Percentiles rank a stretch among this genome's conserved stretches.
Evolutionary conservation across 1,140 invertebrate species (phyloP).

Genomic region (Ips typographus): DNA sequence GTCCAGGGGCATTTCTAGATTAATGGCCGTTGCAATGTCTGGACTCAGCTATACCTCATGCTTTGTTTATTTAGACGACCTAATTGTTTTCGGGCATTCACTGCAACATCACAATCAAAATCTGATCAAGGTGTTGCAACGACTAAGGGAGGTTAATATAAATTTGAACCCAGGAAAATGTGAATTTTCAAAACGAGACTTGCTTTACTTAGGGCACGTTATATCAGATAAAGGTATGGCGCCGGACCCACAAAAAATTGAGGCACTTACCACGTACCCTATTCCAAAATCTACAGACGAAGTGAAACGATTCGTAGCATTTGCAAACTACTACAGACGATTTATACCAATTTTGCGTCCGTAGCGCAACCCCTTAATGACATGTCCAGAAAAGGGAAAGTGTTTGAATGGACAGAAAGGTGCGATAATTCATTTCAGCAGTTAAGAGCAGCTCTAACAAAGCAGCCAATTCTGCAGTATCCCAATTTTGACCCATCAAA

Average conservation of each 20-base stretch:
- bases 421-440: constrained; percentile 35
- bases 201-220: constrained; percentile 54
- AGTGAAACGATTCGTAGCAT: constrained; percentile 51
- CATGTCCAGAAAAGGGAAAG: constrained; percentile 42
- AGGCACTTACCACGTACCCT: constrained; percentile 43
- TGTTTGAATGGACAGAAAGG: constrained; percentile 36
- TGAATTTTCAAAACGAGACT: constrained; percentile 52
- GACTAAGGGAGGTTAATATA: constrained; percentile 48
- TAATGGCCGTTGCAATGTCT: constrained; percentile 40
- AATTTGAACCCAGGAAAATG: constrained; percentile 56
- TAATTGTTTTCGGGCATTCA: constrained; percentile 48
- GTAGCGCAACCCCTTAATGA: constrained; percentile 44
- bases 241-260: constrained; percentile 51
- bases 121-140: constrained; percentile 46
- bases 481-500: constrained; percentile 45
- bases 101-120: constrained; percentile 48
- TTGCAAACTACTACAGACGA: constrained; percentile 48
- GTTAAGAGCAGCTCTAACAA: constrained; percentile 44
- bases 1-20: constrained; percentile 37
- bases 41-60: constrained; percentile 39
- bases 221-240: constrained; percentile 51
- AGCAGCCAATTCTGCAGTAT: constrained; percentile 47
- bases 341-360: constrained; percentile 43
- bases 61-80: constrained; percentile 49
- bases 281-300: constrained; percentile 37